Base-by-base conservation (phyloP, 2,797 vertebrate genomes). In the Glossophaga mutica region DNA sequence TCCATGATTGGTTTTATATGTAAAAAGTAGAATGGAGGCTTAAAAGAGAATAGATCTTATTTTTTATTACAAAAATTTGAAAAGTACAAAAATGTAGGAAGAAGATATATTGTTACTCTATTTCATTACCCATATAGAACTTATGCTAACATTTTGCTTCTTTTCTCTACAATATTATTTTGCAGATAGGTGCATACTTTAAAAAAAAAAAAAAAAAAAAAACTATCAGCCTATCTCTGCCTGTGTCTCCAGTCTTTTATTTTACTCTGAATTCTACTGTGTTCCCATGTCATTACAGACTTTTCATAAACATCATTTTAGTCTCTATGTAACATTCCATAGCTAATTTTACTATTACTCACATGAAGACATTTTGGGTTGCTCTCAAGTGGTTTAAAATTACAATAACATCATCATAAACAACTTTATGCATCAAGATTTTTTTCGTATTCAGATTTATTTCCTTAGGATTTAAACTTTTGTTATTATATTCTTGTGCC, bases 401-500 rank as follows among this genome's bases (percentile, higher is more conserved):
- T 71, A 73, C 70, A 94, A 90, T 93, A 92, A 91, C 24, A 50
- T 14, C 91, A 55, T 67, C n/a, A 44, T 67, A 57, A 95, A 82
- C 21, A 90, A 5, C 14, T 73, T 91, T 90, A 14, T 57, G 9
- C 52, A 88, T 22, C 18, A 37, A 81, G 24, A 26, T 9, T 70
- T 83, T 78, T 52, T 94, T 50, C 9, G 50, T 15, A 42, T 86
- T 87, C 19, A 86, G 8, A 7, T 70, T 74, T 89, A 52, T 74
- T 88, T 83, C n/a, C 26, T 77, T 87, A 74, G 24, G 6, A 68
- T 93, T 70, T 93, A 87, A 96, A 74, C 5, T 4, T 46, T 90
- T 87, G 29, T 21, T 46, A 93, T 55, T 68, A 50, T 67, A 39
- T 44, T 77, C 7, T 42, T 79, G 4, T 77, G 9, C 37, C 16